Evolutionary conservation across 2,797 vertebrate genomes (phyloP), one percentile per base, ranked within the genome.

Genomic region (Microcaecilia unicolor): DNA sequence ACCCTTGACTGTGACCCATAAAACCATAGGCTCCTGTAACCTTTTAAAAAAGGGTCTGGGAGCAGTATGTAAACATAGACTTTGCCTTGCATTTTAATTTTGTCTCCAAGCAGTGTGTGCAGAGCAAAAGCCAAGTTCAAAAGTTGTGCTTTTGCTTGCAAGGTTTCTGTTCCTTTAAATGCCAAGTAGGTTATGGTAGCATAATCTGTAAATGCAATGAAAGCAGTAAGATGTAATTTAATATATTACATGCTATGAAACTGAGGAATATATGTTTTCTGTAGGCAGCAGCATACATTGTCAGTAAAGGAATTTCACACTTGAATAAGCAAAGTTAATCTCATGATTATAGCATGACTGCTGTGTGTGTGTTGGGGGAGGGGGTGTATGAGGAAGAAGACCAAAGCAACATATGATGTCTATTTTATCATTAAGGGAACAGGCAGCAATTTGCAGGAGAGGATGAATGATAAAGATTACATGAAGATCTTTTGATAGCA

Each of bases 311-410:
- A n/a, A n/a, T 90, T 90, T 91, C 81, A 86, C 78, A 82, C 72
- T 51, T 68, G 74, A 84, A 74, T 72, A 67, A 74, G 44, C 75
- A 53, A 57, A 71, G 56, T 84, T 86, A 80, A 85, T 88, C 81
- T 85, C 68, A 28, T 40, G 76, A 80, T 80, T 73, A 74, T 57
- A 51, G 17, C 69, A 37, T 53, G 15, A 43, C 72, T 76, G 65
- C 73, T 78, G 78, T 69, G 61, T 65, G 31, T 28, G 26, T 25
- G n/a, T n/a, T n/a, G 39, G 25, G 36, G 41, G 41, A 37, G n/a
- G n/a, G n/a, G n/a, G n/a, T n/a, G n/a, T n/a, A n/a, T n/a, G n/a
- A n/a, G n/a, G n/a, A n/a, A n/a, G n/a, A n/a, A n/a, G n/a, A n/a
- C n/a, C n/a, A n/a, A n/a, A n/a, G n/a, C n/a, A n/a, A n/a, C n/a